Evolutionary conservation across 2,888 invertebrate genomes (phyloP).

Genomic region (Miltochrista miniata): DNA sequence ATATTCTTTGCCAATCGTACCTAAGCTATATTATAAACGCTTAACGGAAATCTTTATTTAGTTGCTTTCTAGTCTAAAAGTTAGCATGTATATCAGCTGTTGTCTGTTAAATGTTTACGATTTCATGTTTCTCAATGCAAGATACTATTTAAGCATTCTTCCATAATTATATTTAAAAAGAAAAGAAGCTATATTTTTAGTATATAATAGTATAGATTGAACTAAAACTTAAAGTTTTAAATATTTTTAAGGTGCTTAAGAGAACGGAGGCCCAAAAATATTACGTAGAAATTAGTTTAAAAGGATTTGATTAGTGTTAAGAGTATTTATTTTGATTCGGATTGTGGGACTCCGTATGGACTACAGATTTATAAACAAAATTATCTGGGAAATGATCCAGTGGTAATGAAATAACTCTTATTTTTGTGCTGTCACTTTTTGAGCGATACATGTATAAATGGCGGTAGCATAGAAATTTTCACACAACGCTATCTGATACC

Average conservation of each 20-base stretch:
- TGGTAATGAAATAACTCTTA: too few relatives aligned
- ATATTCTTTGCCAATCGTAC: too few relatives aligned
- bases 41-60: conserved; percentile 63
- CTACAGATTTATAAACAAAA: too few relatives aligned
- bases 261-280: conserved; percentile 62
- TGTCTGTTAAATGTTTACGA: conserved; percentile 42
- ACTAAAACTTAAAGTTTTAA: conserved; percentile 46
- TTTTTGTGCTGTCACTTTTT: too few relatives aligned
- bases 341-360: conserved; percentile 59
- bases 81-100: conserved; percentile 53
- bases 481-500: too few relatives aligned
- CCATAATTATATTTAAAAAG: conserved; percentile 57
- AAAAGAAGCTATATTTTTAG: conserved; percentile 74
- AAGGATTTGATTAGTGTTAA: conserved; percentile 74
- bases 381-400: too few relatives aligned
- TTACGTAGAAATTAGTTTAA: conserved; percentile 59
- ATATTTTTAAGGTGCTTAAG: conserved; percentile 70
- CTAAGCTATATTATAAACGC: conserved; percentile 58
- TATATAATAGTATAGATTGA: conserved; percentile 53
- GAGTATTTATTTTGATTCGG: conserved; percentile 64
- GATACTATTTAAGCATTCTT: conserved; percentile 69
- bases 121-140: conserved; percentile 53
- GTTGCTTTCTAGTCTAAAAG: conserved; percentile 78
- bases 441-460: too few relatives aligned
- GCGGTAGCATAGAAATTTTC: too few relatives aligned